Evolutionary conservation across 2,113 vertebrate species (phyloP).

Genomic region (Delphinus delphis): DNA sequence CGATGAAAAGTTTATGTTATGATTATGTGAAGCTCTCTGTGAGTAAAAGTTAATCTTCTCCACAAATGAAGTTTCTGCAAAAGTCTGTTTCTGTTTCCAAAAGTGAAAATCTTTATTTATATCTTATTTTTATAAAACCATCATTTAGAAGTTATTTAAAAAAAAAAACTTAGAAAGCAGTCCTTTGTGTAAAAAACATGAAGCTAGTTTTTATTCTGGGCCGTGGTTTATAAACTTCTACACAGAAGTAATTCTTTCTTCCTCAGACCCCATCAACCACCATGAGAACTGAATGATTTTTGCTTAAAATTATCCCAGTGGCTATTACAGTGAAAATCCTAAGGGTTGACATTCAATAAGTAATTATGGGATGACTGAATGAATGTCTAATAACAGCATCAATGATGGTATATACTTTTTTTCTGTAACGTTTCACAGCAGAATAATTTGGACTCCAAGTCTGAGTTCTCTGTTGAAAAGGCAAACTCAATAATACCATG

Average conservation of each 20-base stretch:
- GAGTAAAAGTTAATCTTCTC: constrained; percentile 50
- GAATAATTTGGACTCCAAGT: neutral
- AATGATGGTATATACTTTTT: neutral
- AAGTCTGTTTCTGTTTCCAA: constrained; percentile 37
- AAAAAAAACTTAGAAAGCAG: neutral
- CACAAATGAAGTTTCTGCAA: neutral
- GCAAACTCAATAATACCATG: neutral
- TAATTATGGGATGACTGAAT: neutral
- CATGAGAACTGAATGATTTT: neutral
- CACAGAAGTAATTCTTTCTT: neutral
- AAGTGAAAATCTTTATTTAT: constrained; percentile 40
- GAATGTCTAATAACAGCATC: neutral
- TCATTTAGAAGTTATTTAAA: neutral
- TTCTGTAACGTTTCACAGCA: neutral
- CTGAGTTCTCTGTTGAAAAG: neutral
- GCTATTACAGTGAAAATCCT: neutral
- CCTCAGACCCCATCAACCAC: neutral
- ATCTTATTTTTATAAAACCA: constrained; percentile 32
- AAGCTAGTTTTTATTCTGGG: constrained; percentile 15
- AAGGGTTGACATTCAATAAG: neutral
- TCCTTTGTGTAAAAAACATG: neutral
- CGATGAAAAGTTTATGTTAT: constrained; percentile 27
- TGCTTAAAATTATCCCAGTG: neutral
- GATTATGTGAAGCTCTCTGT: constrained; percentile 43
- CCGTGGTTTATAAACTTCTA: neutral